Conservation (phyloP, 2,888 invertebrate species). For the Andrena minutula region DNA sequence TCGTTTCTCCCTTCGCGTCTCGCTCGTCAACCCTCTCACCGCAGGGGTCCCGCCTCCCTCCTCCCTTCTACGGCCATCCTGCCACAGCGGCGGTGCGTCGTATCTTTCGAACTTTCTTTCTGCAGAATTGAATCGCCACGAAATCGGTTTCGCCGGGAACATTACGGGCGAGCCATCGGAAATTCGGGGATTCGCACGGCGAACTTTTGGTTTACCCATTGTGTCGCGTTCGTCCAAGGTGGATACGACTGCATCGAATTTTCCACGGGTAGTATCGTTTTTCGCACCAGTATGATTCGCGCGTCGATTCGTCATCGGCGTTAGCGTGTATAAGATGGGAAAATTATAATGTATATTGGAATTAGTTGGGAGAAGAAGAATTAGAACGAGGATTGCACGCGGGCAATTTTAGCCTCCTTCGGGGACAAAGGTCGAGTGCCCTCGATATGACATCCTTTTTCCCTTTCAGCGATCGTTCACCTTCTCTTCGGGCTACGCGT, state of each 20-base stretch:
- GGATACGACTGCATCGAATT: slow-evolving; percentile 20
- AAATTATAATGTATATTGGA: neutral
- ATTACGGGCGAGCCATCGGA: slow-evolving; percentile 41
- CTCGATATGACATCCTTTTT: slow-evolving; percentile 39
- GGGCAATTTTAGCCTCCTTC: slow-evolving; percentile 29
- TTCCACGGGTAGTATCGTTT: neutral
- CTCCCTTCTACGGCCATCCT: slow-evolving; percentile 31
- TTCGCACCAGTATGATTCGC: neutral
- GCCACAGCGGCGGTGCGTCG: slow-evolving; percentile 13
- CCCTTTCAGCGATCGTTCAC: slow-evolving; percentile 50
- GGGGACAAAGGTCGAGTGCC: slow-evolving; percentile 43
- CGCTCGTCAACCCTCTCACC: slow-evolving; percentile 37
- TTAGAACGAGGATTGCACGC: neutral
- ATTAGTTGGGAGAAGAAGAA: neutral
- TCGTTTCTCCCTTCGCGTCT: slow-evolving; percentile 24
- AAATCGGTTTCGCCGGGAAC: slow-evolving; percentile 63
- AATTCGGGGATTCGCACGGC: slow-evolving; percentile 47
- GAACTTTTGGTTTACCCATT: slow-evolving; percentile 49
- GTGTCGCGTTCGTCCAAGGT: slow-evolving; percentile 4
- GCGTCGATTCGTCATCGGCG: neutral
- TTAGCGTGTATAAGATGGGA: neutral
- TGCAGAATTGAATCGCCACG: slow-evolving; percentile 69
- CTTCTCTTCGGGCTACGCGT: slow-evolving; percentile 25
- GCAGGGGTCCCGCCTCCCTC: neutral
- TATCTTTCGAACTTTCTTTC: slow-evolving; percentile 65